phyloP scores from a whole-genome alignment of 64 coral and sea anemone genomes.

The Montipora capricornis region DNA sequence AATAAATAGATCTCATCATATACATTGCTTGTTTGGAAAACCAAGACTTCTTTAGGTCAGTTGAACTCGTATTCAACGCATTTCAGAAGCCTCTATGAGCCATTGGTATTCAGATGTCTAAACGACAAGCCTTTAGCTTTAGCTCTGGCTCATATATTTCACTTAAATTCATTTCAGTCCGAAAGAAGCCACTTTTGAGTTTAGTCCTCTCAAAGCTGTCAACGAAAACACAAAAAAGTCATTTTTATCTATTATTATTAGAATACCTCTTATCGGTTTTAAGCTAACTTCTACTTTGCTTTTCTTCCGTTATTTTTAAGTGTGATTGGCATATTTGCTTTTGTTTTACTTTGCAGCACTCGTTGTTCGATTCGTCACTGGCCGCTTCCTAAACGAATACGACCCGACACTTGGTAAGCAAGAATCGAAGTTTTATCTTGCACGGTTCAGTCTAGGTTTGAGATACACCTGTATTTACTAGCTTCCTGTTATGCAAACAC shows the following conservation, averaged over 20 bases:
- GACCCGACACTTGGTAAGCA: constrained; percentile 90
- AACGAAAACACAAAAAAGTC: background rate
- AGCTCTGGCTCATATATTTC: no score
- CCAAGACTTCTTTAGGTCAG: no score
- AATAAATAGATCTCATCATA: no score
- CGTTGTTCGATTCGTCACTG: constrained; percentile 91
- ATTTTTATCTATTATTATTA: background rate
- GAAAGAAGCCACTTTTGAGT: no score
- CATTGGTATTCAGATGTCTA: no score
- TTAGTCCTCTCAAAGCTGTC: no score
- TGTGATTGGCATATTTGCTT: constrained; percentile 80
- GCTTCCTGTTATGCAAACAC: background rate
- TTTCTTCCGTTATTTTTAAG: constrained; percentile 18
- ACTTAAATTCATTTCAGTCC: no score
- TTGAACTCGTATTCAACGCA: no score
- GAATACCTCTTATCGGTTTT: constrained; percentile 6
- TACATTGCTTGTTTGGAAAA: no score
- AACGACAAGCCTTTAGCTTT: no score
- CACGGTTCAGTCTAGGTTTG: background rate
- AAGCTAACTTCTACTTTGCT: constrained; percentile 4
- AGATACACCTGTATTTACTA: background rate
- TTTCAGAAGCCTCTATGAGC: no score
- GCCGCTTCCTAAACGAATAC: constrained; percentile 87
- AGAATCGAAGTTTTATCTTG: background rate
- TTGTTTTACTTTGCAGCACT: constrained; percentile 72